These are phyloP conservation scores for Chrysotoxum bicinctum DNA, from an alignment of 2,888 invertebrate species.

Conservation along the genomic window DNA sequence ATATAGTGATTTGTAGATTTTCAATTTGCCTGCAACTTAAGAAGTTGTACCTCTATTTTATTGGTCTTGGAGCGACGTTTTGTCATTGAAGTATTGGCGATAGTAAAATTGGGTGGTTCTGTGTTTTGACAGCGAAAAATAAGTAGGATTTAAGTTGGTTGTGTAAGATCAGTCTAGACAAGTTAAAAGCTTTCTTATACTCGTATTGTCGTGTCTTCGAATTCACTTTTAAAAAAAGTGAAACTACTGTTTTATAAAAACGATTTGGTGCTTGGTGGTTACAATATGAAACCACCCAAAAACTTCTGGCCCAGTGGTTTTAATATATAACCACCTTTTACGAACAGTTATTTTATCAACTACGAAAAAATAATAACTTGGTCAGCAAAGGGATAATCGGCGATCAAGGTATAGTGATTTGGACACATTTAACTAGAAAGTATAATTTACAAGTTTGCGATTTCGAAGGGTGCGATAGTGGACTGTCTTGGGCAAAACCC, in stretches of 20 bases:
- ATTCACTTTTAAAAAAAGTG: background rate
- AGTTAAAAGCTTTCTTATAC: background rate
- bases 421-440: no score
- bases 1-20: constrained; percentile 39
- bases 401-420: no score
- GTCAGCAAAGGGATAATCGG: no score
- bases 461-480: no score
- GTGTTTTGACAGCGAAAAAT: background rate
- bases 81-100: constrained; percentile 33
- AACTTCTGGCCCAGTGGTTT: no score
- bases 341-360: no score
- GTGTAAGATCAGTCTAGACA: constrained; percentile 18
- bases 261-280: background rate
- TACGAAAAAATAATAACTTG: no score
- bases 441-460: no score
- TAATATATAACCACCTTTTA: no score
- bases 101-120: constrained; percentile 19
- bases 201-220: background rate
- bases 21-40: constrained; percentile 14
- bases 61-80: constrained; percentile 44
- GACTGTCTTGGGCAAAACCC: no score
- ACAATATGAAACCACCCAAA: no score
- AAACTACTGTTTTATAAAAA: background rate
- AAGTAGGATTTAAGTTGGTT: background rate
- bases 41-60: background rate